These are phyloP conservation scores for Aporophyla nigra DNA, from an alignment of 2,888 invertebrate genomes.

Conservation along the genomic window DNA sequence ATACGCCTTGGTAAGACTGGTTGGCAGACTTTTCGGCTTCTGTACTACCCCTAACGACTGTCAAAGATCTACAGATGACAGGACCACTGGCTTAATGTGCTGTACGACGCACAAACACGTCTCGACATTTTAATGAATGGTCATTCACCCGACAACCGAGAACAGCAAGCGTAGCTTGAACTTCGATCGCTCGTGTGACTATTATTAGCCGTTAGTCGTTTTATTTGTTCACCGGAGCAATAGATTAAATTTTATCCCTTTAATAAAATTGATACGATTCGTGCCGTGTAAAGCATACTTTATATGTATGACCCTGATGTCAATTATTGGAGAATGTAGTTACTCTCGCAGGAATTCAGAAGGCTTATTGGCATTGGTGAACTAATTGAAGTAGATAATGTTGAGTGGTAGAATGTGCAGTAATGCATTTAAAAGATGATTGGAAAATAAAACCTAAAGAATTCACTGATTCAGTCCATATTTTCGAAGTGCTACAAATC, in stretches of 20 bases:
- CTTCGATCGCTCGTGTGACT: not conserved
- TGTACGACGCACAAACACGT: no score
- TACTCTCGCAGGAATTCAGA: not conserved
- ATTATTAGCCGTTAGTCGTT: no score
- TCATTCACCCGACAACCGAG: not conserved
- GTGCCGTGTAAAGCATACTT: constrained; percentile 10
- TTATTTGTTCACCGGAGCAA: not conserved
- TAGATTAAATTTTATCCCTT: constrained; percentile 17
- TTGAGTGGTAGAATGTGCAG: not conserved
- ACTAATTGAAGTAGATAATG: not conserved
- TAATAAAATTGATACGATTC: constrained; percentile 16
- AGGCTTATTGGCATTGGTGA: not conserved
- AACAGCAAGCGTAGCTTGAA: not conserved
- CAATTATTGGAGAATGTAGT: constrained; percentile 17
- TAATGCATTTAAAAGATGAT: not conserved
- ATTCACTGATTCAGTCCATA: not conserved
- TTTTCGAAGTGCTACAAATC: not conserved
- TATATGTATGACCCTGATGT: constrained; percentile 19
- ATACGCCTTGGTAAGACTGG: no score
- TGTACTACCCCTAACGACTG: no score
- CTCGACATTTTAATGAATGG: no score
- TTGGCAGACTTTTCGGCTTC: no score
- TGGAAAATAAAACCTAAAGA: not conserved
- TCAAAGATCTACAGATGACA: not conserved
- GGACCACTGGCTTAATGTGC: no score